phyloP scores from a whole-genome alignment of 2,888 invertebrate genomes.

The Fabriciana adippe region DNA sequence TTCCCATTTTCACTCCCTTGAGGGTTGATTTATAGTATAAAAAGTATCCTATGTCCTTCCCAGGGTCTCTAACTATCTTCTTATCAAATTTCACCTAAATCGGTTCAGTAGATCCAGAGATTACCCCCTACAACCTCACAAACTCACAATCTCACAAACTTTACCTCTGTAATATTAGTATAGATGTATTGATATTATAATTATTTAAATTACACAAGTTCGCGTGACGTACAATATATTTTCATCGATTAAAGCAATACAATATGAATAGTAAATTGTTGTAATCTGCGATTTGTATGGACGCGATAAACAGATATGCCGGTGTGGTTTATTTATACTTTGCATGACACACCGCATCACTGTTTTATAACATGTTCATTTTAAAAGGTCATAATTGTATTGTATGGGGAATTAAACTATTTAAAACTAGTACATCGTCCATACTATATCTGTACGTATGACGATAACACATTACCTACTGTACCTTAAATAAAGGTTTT shows the following conservation, averaged over 20 bases:
- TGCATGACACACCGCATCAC: background rate
- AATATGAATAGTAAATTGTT: conserved; percentile 16
- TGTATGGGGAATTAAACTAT: background rate
- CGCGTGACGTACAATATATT: background rate
- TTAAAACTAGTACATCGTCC: background rate
- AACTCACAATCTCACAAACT: too few species aligned
- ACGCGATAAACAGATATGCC: conserved; percentile 18
- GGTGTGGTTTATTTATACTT: conserved; percentile 3
- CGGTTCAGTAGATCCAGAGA: too few species aligned
- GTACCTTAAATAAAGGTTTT: too few species aligned
- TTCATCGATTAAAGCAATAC: conserved; percentile 13
- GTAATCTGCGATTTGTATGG: conserved; percentile 12
- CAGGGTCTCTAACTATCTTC: too few species aligned
- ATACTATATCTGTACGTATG: too few species aligned
- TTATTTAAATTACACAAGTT: background rate
- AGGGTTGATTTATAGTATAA: too few species aligned
- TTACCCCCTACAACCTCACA: too few species aligned
- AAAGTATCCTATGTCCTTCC: too few species aligned
- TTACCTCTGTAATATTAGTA: too few species aligned
- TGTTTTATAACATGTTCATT: background rate
- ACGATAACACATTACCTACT: too few species aligned
- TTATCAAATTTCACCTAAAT: too few species aligned
- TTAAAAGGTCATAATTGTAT: background rate
- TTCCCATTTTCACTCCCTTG: too few species aligned
- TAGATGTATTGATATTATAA: background rate